Base-by-base conservation (phyloP, 1,140 invertebrate genomes). In the Oncopeltus fasciatus region DNA sequence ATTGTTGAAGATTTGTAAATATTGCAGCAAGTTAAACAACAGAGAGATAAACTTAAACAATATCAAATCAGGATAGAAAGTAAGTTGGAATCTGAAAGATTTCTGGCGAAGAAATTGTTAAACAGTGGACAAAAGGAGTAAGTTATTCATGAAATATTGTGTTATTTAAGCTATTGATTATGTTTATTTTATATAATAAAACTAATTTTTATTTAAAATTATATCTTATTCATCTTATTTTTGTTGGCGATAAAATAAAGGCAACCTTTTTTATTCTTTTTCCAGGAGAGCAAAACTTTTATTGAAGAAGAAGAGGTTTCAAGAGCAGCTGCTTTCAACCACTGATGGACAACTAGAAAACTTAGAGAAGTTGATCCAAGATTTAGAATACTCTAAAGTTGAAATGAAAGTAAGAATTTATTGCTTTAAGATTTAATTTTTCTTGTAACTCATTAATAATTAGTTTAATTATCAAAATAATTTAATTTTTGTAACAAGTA, bases 311-410 rank as follows among this genome's bases (percentile, higher is more conserved):
- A 98, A 99, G 72, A 85, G 85, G 69, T 97, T 90, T 72, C 92
- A 95, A 74, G 95, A 98, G 73, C 85, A 90, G 71, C 75, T 96
- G 47, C 72, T 98, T 2, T 76, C 78, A 29, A 92, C 88, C 72
- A 87, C 92, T 21, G 92, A 97, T 76, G 79, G 80, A 5, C 92
- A 97, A 68, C 73, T 98, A 61, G 87, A 95, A 62, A 95, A 93
- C 74, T 80, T 98, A 62, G 92, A 97, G 72, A 82, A 82, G 68
- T 76, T 98, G 72, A 85, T 85, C 26, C 82, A 90, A 66, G 92
- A 97, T 75, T 73, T 99, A 53, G 95, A 98, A 76, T 98, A 92
- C 77, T 85, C 93, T 49, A 90, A 95, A 78, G 81, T 99, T 64
- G 93, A 98, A 77, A 73, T 84, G 44, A 82, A 93, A 70, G 76